These are phyloP conservation scores for Apolygus lucorum DNA, from an alignment of 1,140 invertebrate genomes.

Conservation along the genomic window DNA sequence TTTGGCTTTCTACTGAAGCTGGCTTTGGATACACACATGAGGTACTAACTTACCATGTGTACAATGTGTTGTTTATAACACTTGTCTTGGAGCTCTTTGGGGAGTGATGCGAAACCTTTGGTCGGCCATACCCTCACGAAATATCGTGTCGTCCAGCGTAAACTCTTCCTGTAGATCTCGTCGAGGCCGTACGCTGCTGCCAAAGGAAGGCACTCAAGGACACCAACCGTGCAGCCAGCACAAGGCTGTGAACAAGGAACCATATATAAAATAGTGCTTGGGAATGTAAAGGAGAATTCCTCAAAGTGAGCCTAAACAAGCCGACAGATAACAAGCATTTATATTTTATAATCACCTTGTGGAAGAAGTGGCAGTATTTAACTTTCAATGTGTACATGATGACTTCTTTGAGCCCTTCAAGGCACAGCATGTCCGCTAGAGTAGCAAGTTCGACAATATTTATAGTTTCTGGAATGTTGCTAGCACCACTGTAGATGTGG, in stretches of 20 bases:
- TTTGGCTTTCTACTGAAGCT: too few species aligned
- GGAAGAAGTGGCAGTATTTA: constrained; percentile 85
- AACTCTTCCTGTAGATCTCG: constrained; percentile 72
- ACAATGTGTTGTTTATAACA: constrained; percentile 73
- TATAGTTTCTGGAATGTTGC: constrained; percentile 71
- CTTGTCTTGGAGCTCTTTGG: constrained; percentile 68
- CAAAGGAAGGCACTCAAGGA: constrained; percentile 72
- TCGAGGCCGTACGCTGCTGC: constrained; percentile 76
- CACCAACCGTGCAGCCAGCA: constrained; percentile 67
- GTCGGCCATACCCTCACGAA: constrained; percentile 79
- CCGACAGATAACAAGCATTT: too few species aligned
- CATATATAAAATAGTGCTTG: too few species aligned
- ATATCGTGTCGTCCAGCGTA: constrained; percentile 75
- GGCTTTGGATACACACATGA: too few species aligned
- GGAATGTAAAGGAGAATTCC: too few species aligned
- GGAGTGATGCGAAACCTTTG: constrained; percentile 69
- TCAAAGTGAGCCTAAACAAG: not conserved
- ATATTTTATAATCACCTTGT: constrained; percentile 49
- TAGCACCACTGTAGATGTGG: constrained; percentile 84
- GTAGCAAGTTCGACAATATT: constrained; percentile 77
- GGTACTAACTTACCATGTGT: constrained; percentile 46
- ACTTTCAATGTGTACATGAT: constrained; percentile 76
- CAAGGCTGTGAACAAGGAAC: constrained; percentile 48
- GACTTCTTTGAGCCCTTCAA: constrained; percentile 83
- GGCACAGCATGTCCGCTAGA: constrained; percentile 73